Percentiles rank a stretch among this genome's conserved stretches.
phyloP scores from a whole-genome alignment of 2,113 vertebrate species.

The Pelecanus crispus region DNA sequence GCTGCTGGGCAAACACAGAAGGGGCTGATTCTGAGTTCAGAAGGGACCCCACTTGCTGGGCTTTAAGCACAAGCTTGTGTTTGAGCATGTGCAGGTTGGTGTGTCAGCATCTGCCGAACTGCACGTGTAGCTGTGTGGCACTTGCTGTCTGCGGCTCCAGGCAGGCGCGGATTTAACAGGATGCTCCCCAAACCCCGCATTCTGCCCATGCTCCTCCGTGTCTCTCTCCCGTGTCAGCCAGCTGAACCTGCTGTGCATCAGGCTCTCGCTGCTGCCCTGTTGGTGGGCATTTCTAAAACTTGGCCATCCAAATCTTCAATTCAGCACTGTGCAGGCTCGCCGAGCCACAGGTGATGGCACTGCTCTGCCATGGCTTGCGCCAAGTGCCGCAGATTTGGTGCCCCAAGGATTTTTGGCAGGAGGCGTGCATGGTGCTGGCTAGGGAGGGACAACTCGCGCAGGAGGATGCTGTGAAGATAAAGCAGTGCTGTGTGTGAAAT shows the following conservation, averaged over 20 bases:
- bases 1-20: neutral
- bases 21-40: neutral
- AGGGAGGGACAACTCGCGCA: neutral
- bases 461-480: neutral
- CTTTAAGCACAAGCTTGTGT: neutral
- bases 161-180: neutral
- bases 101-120: neutral
- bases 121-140: neutral
- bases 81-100: rapidly evolving
- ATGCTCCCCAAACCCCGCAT: neutral
- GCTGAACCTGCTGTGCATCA: neutral
- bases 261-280: neutral
- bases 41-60: neutral
- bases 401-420: neutral
- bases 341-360: neutral
- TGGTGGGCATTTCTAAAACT: neutral
- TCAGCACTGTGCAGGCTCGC: neutral
- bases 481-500: conserved; percentile 4
- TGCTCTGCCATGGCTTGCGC: neutral
- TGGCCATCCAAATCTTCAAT: rapidly evolving
- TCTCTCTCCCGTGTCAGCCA: neutral
- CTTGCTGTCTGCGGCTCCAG: neutral
- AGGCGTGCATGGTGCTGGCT: neutral
- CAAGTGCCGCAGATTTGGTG: neutral
- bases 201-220: neutral